phyloP scores from a whole-genome alignment of 2,888 invertebrate genomes.

The Margaritifera margaritifera region DNA sequence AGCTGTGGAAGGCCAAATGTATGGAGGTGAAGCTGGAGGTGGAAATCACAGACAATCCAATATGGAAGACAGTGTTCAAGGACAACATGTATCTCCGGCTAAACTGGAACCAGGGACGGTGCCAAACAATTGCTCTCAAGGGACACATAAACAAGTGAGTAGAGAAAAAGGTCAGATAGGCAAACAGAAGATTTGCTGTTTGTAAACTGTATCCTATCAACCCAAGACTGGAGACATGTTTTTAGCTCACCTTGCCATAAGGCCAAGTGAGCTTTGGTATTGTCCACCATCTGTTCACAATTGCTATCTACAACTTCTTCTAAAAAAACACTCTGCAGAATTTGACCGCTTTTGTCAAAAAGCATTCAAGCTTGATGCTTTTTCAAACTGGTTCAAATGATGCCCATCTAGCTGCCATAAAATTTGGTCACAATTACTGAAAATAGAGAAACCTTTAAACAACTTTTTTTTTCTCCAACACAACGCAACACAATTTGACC shows the following conservation, averaged over 20 bases:
- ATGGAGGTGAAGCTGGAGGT: conserved; percentile 53
- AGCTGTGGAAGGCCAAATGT: conserved; percentile 65
- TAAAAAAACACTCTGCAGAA: no score
- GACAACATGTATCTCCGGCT: conserved; percentile 56
- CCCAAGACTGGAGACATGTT: no score
- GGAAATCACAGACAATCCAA: conserved; percentile 46
- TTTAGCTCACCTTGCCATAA: no score
- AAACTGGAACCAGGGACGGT: conserved; percentile 66
- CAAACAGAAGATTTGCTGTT: background rate
- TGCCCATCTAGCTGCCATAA: background rate
- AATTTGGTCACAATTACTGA: background rate
- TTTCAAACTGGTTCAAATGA: background rate
- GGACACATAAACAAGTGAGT: conserved; percentile 66
- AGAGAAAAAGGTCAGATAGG: background rate
- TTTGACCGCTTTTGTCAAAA: no score
- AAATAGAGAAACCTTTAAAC: background rate
- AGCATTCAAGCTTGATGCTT: no score
- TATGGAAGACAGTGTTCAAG: conserved; percentile 64
- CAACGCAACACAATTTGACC: no score
- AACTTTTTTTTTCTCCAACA: no score
- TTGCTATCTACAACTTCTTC: no score
- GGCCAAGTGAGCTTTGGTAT: no score
- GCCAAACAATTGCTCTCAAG: conserved; percentile 54
- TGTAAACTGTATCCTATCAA: no score
- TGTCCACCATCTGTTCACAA: no score